Conservation (phyloP, 2,888 invertebrate species). For the Cephonodes hylas region DNA sequence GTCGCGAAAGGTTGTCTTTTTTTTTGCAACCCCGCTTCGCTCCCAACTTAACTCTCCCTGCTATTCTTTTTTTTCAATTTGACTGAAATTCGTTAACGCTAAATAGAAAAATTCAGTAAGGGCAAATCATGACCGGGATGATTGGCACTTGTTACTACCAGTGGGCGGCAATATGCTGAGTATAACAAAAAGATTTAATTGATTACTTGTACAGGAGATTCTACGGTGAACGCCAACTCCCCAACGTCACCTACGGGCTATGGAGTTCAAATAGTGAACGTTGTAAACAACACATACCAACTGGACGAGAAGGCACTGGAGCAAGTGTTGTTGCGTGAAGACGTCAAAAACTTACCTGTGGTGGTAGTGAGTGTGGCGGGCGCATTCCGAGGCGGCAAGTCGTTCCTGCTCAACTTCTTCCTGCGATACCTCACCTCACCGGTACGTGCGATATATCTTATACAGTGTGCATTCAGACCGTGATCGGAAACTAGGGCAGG, state of each 20-base stretch:
- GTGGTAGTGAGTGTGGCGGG: constrained; percentile 37
- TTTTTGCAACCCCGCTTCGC: no score
- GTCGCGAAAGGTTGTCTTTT: no score
- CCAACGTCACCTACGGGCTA: not conserved
- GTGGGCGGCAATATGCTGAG: no score
- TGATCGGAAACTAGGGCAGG: no score
- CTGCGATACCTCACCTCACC: constrained; percentile 32
- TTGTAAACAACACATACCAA: not conserved
- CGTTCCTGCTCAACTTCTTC: constrained; percentile 36
- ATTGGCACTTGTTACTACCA: no score
- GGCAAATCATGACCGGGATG: no score
- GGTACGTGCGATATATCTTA: constrained; percentile 26
- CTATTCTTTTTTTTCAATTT: no score
- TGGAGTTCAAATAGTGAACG: not conserved
- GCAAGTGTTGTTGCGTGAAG: constrained; percentile 21
- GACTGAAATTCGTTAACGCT: no score
- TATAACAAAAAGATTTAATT: no score
- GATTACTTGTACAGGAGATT: not conserved
- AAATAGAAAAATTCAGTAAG: no score
- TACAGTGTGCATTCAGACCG: no score
- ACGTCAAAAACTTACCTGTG: constrained; percentile 30
- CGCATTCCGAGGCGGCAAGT: constrained; percentile 37
- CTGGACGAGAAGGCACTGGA: constrained; percentile 5
- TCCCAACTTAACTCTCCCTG: no score
- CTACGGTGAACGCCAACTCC: not conserved